A percentile compares a stretch with the other conserved stretches of the same genome.
Conservation (phyloP, 2,113 vertebrate species). For the Tupaia tana region DNA sequence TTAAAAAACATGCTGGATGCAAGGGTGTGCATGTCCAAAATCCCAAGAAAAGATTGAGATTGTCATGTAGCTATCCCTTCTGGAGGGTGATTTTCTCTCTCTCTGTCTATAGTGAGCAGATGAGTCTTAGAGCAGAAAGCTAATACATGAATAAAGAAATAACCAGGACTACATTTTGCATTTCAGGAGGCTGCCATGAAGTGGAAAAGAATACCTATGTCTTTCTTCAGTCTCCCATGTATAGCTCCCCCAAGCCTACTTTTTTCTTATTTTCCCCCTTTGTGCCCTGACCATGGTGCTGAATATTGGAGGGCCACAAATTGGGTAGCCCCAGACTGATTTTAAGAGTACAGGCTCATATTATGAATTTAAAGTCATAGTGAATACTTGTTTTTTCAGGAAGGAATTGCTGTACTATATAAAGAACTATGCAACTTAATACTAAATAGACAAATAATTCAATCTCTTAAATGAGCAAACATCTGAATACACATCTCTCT, state of each 20-base stretch:
- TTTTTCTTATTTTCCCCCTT: not conserved
- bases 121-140: too few species aligned
- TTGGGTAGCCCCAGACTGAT: not conserved
- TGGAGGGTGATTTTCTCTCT: too few species aligned
- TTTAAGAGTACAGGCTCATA: not conserved
- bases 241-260: not conserved
- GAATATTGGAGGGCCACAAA: slow-evolving; percentile 49
- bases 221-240: not conserved
- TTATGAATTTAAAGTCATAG: not conserved
- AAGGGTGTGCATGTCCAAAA: too few species aligned
- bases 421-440: not conserved
- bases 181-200: not conserved
- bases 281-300: slow-evolving; percentile 80
- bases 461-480: not conserved
- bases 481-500: not conserved
- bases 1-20: too few species aligned
- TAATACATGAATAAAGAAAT: too few species aligned
- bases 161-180: not conserved
- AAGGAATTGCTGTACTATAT: not conserved
- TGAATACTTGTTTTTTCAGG: not conserved
- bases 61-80: too few species aligned
- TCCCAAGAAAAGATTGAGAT: too few species aligned
- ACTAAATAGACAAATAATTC: not conserved
- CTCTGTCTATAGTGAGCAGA: too few species aligned
- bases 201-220: not conserved